Evolutionary conservation across 1,140 invertebrate genomes (phyloP), one percentile per base, ranked within the genome.

Genomic region (Tetramorium alpestre): DNA sequence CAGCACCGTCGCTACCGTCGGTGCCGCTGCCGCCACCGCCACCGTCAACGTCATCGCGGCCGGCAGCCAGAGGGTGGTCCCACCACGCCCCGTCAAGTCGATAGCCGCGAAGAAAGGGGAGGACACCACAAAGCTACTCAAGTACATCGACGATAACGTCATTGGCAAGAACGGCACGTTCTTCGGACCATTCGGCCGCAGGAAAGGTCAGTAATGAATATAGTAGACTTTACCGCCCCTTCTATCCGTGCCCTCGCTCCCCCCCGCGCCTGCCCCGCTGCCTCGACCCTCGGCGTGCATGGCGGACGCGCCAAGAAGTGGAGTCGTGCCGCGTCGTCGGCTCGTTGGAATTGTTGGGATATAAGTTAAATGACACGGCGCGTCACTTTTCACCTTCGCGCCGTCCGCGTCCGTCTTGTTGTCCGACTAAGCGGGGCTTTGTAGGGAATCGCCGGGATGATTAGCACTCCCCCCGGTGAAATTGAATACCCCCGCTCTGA

Each of bases 141-240:
- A 97, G 92, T 98, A 97, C 93, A 97, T 98, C 84, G 97, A 97
- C 92, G 96, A 98, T 84, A 98, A 97, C 95, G 95, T 98, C 72
- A 97, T 98, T 91, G 98, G 98, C 75, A 98, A 97, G 92, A 97
- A 97, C 90, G 97, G 97, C 87, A 97, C 97, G 10, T 98, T 98
- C 94, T 96, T 97, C 89, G 97, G 98, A 58, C 98, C 98, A n/a
- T 98, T 97, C 93, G 98, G 98, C 88, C 95, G 97, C 60, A 96
- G 98, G 93, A 97, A 97, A 97, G 97, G 97, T 98, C 95, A 95
- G 94, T 93, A 75, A 91, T 90, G 89, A 86, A 91, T 91, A 91
- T 90, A 88, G 81, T 89, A 82, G 76, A 84, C 60, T 67, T 67
- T 13, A 67, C 41, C 62, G 28, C 54, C 25, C 25, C 41, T 64